phyloP scores from a whole-genome alignment of 1,140 invertebrate species.

The Zaprionus nigranus region DNA sequence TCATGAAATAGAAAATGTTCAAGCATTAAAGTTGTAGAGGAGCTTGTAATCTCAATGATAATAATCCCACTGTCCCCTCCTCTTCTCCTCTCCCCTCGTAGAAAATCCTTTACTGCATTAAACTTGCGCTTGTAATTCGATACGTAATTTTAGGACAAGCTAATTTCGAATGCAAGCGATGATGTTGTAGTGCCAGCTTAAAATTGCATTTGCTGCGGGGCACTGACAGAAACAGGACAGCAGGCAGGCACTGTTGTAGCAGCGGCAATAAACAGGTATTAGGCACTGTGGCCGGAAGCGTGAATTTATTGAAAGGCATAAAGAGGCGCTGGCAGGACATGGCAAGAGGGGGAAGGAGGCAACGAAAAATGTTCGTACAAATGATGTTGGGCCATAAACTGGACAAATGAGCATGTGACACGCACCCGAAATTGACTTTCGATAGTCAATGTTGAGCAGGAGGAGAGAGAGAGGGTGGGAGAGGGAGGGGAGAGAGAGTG shows the following conservation, averaged over 20 bases:
- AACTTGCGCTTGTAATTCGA: constrained; percentile 35
- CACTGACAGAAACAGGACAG: constrained; percentile 13
- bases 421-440: constrained; percentile 81
- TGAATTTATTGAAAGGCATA: constrained; percentile 80
- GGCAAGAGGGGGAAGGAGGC: not conserved
- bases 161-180: constrained; percentile 62
- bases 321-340: constrained; percentile 55
- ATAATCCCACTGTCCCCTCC: not conserved
- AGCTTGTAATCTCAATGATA: not conserved
- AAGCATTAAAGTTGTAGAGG: not conserved
- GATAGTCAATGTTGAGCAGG: constrained; percentile 65
- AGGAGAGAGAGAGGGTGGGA: too few species aligned
- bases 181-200: constrained; percentile 27
- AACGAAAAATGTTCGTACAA: constrained; percentile 63
- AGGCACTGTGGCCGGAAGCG: constrained; percentile 64
- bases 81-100: too few species aligned
- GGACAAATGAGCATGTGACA: constrained; percentile 81
- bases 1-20: constrained; percentile 22
- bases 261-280: constrained; percentile 79
- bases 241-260: not conserved
- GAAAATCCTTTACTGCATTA: constrained; percentile 49
- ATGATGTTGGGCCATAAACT: constrained; percentile 76
- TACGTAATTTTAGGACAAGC: not conserved
- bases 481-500: not conserved
- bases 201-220: constrained; percentile 44